Conservation (phyloP, 2,113 vertebrate species). For the Taurulus bubalis region DNA sequence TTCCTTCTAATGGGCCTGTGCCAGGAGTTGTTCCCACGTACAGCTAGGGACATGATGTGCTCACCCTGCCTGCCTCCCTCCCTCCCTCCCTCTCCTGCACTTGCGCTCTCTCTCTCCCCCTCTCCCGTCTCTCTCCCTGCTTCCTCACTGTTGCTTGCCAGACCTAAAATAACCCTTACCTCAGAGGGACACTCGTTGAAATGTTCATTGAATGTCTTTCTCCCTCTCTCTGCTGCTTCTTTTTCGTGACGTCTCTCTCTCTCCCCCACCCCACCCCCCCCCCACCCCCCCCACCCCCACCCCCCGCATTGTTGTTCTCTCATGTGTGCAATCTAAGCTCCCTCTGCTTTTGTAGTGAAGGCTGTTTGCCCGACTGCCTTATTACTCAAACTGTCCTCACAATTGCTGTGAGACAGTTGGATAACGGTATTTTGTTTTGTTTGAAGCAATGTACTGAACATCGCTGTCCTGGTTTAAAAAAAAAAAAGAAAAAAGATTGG, state of each 20-base stretch:
- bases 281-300: too few species aligned
- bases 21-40: conserved; percentile 63
- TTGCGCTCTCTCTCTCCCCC: not conserved
- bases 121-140: conserved; percentile 41
- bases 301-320: conserved; percentile 33
- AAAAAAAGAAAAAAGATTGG: not conserved
- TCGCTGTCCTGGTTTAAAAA: conserved; percentile 15
- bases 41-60: conserved; percentile 73
- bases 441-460: conserved; percentile 18
- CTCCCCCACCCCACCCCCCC: not conserved
- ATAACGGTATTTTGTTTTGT: conserved; percentile 23
- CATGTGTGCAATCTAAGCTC: conserved; percentile 34
- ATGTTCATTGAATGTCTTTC: conserved; percentile 68
- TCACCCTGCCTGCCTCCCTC: conserved; percentile 37
- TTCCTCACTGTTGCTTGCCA: conserved; percentile 70
- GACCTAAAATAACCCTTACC: conserved; percentile 76
- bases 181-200: conserved; percentile 62
- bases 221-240: conserved; percentile 25
- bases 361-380: conserved; percentile 46
- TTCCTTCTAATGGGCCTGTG: conserved; percentile 57
- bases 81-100: conserved; percentile 24
- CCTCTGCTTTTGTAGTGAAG: conserved; percentile 35
- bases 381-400: conserved; percentile 31
- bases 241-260: not conserved
- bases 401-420: conserved; percentile 27